Percentiles rank a stretch among this genome's conserved stretches.
Conservation (phyloP, 2,113 vertebrate species). For the Phrynosoma platyrhinos region DNA sequence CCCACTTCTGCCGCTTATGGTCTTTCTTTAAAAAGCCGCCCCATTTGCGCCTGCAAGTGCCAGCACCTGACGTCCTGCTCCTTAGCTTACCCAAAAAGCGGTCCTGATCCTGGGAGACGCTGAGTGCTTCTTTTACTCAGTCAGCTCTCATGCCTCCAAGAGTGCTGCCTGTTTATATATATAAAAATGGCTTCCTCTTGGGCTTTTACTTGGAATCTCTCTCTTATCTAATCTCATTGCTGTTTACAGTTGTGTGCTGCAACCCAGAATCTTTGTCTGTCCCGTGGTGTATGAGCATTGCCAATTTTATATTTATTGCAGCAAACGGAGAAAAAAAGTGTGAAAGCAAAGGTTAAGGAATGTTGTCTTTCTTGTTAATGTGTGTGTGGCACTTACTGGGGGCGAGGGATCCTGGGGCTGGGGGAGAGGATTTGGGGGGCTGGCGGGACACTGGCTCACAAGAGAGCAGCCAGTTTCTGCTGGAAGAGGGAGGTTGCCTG, state of each 20-base stretch:
- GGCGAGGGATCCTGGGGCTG: background rate
- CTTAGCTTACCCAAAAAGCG: fast-evolving
- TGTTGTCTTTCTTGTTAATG: slow-evolving; percentile 31
- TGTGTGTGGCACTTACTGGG: slow-evolving; percentile 33
- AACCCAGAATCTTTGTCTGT: slow-evolving; percentile 45
- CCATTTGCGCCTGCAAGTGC: too few species aligned
- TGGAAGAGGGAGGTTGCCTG: background rate
- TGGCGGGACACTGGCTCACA: background rate
- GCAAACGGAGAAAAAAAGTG: slow-evolving; percentile 46
- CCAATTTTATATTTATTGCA: slow-evolving; percentile 65
- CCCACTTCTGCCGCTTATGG: background rate
- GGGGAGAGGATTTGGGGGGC: background rate
- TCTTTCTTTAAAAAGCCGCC: background rate
- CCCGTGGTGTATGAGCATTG: slow-evolving; percentile 60
- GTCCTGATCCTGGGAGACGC: fast-evolving
- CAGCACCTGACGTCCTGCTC: background rate
- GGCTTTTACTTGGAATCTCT: slow-evolving; percentile 1
- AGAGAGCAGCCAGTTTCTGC: background rate
- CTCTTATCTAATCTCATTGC: background rate
- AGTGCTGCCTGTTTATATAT: background rate
- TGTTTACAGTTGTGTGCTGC: slow-evolving; percentile 55
- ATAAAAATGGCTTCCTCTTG: fast-evolving
- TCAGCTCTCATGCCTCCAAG: too few species aligned
- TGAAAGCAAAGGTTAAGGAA: slow-evolving; percentile 38
- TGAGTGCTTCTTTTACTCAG: background rate